Evolutionary conservation across 2,797 vertebrate genomes (phyloP).

Genomic region (Amblyopsis hoosieri): DNA sequence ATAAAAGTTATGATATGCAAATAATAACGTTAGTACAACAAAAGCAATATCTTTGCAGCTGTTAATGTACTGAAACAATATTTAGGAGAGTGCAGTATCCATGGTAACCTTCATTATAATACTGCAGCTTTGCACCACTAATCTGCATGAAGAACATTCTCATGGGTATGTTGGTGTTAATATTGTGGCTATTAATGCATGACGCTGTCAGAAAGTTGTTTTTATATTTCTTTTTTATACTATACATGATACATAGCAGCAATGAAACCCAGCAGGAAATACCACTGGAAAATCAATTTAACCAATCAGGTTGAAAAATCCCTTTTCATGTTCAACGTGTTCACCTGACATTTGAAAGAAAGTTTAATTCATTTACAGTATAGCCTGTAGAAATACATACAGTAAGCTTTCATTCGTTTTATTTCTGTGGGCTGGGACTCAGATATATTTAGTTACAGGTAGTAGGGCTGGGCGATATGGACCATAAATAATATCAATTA

Average conservation of each 20-base stretch:
- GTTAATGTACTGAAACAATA: not conserved
- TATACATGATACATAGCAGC: conserved; percentile 9
- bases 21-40: too few relatives aligned
- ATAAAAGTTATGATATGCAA: too few relatives aligned
- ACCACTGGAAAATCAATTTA: conserved; percentile 25
- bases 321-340: conserved; percentile 21
- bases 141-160: not conserved
- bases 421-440: not conserved
- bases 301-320: conserved; percentile 45
- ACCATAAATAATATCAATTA: too few relatives aligned
- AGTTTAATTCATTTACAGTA: too few relatives aligned
- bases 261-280: conserved; percentile 13
- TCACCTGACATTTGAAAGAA: not conserved
- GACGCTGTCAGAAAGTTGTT: conserved; percentile 2
- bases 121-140: not conserved
- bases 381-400: too few relatives aligned
- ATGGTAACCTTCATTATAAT: not conserved
- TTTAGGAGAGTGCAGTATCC: not conserved
- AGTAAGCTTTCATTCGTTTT: too few relatives aligned
- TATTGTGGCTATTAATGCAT: not conserved
- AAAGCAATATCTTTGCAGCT: not conserved
- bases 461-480: too few relatives aligned
- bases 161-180: not conserved
- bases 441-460: not conserved
- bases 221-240: not conserved